Conservation (phyloP, 1,140 invertebrate species). For the Camponotus vicinus region DNA sequence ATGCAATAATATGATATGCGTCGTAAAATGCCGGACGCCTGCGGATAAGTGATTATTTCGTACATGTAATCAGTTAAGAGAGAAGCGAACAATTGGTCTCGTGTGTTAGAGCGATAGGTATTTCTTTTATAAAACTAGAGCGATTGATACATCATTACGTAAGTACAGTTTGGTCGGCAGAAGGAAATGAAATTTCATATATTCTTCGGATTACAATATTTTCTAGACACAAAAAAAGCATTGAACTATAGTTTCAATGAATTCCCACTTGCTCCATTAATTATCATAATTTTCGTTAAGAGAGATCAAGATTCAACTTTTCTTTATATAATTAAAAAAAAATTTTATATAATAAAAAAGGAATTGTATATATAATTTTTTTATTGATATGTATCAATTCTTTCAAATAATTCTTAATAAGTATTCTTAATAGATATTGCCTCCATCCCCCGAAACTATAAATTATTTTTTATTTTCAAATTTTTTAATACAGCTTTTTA, state of each 20-base stretch:
- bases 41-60: slow-evolving; percentile 33
- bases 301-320: neutral
- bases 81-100: neutral
- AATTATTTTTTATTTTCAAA: no score
- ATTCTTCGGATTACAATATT: neutral
- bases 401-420: no score
- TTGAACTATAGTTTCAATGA: neutral
- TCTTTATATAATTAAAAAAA: neutral
- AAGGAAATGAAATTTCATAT: neutral
- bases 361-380: no score
- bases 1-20: slow-evolving; percentile 1
- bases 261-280: neutral
- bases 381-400: no score
- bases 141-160: neutral
- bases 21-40: neutral
- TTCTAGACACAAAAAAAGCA: neutral
- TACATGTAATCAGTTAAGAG: slow-evolving; percentile 3
- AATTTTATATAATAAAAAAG: no score
- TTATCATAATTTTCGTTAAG: neutral
- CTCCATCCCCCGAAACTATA: neutral
- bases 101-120: neutral
- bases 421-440: no score
- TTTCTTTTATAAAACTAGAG: slow-evolving; percentile 12
- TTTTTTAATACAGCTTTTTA: no score
- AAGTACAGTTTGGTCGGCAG: neutral